Evolutionary conservation across 1,140 invertebrate genomes (phyloP), one percentile per base, ranked within the genome.

Genomic region (Doryteuthis pealeii): DNA sequence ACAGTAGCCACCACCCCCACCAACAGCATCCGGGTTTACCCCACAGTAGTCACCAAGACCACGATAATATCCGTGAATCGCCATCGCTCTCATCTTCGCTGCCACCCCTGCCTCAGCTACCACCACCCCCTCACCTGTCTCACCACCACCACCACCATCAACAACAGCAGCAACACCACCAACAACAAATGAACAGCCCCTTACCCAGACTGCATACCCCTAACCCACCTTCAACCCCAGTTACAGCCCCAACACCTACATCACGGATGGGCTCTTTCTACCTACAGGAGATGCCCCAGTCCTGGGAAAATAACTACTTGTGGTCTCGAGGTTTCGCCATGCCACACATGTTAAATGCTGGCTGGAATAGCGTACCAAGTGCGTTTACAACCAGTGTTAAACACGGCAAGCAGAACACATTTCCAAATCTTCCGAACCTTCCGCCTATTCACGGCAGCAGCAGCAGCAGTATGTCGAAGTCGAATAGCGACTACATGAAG

Each of bases 231-330:
- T 40, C 35, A 10, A 40, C 35, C 3, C n/a, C n/a, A n/a, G 12
- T 49, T 15, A 49, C 45, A 0, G 45, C 45, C 1, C 54, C 54
- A 14, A n/a, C 54, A 8, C 22, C 54, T 62, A n/a, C 54, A 22
- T 62, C 54, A 6, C 54, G 54, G 54, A 62, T 62, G 26, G 26
- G 26, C 18, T 62, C 54, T 5, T 62, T 62, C 54, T 62, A 62
- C 18, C 18, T 62, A 18, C 22, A 62, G 54, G 54, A 62, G 54
- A 62, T 62, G 54, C 54, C 54, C 5, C 54, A 12, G 54, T n/a
- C 54, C 18, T 62, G 54, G 54, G 54, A 62, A 18, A 62, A 62
- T 28, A 62, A 62, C 54, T 62, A 62, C 54, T 28, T 62, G 22
- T 62, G 54, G 54, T 62, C 54, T 5, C 54, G 54, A 6, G 54